A percentile compares a stretch with the other conserved stretches of the same genome.
Conservation (phyloP, 2,888 invertebrate genomes). For the Tenthredo scrophulariae region DNA sequence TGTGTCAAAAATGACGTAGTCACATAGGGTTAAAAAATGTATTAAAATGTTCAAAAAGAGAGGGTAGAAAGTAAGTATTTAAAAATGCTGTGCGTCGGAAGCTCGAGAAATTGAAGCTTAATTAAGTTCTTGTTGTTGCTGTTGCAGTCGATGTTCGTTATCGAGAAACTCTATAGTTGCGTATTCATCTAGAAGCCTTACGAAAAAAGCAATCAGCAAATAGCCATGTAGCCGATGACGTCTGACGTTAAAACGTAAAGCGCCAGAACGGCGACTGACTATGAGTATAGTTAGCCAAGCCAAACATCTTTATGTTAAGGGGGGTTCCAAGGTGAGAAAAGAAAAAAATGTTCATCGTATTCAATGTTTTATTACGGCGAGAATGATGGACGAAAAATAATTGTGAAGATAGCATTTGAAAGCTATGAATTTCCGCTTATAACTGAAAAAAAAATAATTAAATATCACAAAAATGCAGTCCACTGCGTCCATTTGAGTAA, state of each 20-base stretch:
- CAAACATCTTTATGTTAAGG: constrained; percentile 24
- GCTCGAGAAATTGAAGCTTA: constrained; percentile 18
- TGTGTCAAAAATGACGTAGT: not conserved
- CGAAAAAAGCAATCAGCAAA: constrained; percentile 21
- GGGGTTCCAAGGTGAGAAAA: too few relatives aligned
- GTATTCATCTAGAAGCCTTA: constrained; percentile 28
- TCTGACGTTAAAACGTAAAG: not conserved
- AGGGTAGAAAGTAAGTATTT: not conserved
- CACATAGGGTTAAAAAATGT: not conserved
- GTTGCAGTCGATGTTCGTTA: not conserved
- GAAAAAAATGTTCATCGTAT: too few relatives aligned
- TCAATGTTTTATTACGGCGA: too few relatives aligned
- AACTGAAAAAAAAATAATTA: too few relatives aligned
- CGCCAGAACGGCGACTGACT: not conserved
- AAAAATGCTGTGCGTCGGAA: not conserved
- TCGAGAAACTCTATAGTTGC: not conserved
- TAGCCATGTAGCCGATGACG: constrained; percentile 2
- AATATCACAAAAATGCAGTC: too few relatives aligned
- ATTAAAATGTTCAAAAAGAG: not conserved
- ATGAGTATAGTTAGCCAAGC: not conserved
- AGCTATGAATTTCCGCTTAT: too few relatives aligned
- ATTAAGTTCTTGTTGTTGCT: not conserved
- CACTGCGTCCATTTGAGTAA: too few relatives aligned
- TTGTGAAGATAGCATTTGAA: too few relatives aligned
- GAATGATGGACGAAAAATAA: too few relatives aligned